Evolutionary conservation across 1,140 invertebrate species (phyloP), one percentile per base, ranked within the genome.

Genomic region (Planococcus citri): DNA sequence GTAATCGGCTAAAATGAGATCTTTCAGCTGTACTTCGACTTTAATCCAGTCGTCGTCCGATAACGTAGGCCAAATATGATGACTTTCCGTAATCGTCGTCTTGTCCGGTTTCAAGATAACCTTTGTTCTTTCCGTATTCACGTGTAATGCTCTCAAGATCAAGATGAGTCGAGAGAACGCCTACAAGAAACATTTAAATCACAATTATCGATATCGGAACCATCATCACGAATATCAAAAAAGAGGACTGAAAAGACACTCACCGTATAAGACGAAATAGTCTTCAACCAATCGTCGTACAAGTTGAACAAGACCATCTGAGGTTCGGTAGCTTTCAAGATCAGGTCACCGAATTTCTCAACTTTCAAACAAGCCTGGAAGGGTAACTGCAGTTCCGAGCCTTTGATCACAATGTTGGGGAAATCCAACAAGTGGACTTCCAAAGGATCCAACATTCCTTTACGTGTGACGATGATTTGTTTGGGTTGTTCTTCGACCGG

Each of bases 251-350:
- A n/a, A 10, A 4, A 69, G 61, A 71, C 57, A 80, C 79, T 80
- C 73, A 84, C 83, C 1, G 92, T 96, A 74, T 95, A 95, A 0
- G 92, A 95, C 0, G 92, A 95, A 72, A 96, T 95, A 0, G 92
- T 94, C 78, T 98, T 98, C 6, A 99, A 80, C 97, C 97, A 99
- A 79, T 99, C 97, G 79, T 99, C 97, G 75, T 98, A 99, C 2
- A 99, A 81, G 81, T 99, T 99, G 81, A 99, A 99, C 0, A 99
- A 80, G 8, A 99, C 95, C 97, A 99, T 99, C 79, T 99, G 97
- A 1, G 97, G 97, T 78, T 99, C 97, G 0, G 95, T 99, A 1
- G 97, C 97, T 80, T 99, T 99, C 10, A 99, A 80, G 77, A 99
- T 99, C 0, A 99, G 80, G 82, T 99, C 97, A 72, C 97, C 97